phyloP scores from a whole-genome alignment of 2,888 invertebrate genomes.

The Automeris io region DNA sequence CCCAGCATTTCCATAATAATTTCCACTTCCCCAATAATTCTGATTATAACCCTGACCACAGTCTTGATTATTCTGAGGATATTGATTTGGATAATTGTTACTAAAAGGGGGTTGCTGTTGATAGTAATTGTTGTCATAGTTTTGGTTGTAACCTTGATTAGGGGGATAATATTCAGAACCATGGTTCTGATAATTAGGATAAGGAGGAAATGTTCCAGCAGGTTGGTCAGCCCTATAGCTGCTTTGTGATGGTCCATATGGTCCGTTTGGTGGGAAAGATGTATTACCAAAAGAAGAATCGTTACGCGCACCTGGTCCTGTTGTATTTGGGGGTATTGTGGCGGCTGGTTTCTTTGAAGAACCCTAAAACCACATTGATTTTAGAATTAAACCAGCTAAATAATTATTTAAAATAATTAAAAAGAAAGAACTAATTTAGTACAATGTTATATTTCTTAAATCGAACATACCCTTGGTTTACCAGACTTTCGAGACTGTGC shows the following conservation, averaged over 20 bases:
- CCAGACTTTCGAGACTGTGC: conserved; percentile 31
- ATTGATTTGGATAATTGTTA: conserved; percentile 64
- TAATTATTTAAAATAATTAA: neutral
- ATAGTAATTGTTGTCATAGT: conserved; percentile 60
- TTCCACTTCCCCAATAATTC: conserved; percentile 62
- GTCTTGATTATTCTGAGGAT: conserved; percentile 48
- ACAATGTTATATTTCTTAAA: neutral
- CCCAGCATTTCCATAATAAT: conserved; percentile 54
- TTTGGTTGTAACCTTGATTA: conserved; percentile 64
- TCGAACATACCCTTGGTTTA: conserved; percentile 41
- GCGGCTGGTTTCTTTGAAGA: conserved; percentile 69
- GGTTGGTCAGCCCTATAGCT: conserved; percentile 47
- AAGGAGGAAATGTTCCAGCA: conserved; percentile 55
- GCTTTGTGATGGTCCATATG: conserved; percentile 43
- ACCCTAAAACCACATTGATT: conserved; percentile 33
- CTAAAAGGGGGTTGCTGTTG: conserved; percentile 52
- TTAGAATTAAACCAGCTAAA: neutral
- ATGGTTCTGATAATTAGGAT: conserved; percentile 56
- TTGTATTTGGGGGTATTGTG: conserved; percentile 66
- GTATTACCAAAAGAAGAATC: conserved; percentile 41
- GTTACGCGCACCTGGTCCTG: conserved; percentile 31
- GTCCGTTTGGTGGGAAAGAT: conserved; percentile 50
- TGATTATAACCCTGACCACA: conserved; percentile 51
- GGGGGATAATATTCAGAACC: conserved; percentile 64
- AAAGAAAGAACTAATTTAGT: neutral